Percentiles rank a stretch among this genome's conserved stretches.
These are phyloP conservation scores for Anoplopoma fimbria DNA, from an alignment of 2,113 vertebrate species.

Conservation along the genomic window DNA sequence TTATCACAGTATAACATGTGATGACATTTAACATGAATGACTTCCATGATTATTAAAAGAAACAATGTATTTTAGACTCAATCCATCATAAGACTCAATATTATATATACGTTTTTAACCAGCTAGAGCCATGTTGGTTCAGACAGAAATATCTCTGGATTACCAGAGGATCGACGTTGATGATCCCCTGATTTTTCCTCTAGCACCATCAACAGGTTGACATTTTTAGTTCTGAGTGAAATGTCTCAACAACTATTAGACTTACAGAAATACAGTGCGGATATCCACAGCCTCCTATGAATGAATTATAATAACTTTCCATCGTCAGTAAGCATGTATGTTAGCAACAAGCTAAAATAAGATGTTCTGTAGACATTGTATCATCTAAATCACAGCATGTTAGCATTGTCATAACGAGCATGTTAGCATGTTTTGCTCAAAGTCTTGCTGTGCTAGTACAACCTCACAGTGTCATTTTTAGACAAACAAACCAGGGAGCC, in stretches of 20 bases:
- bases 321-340: background rate
- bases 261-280: background rate
- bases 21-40: background rate
- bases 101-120: background rate
- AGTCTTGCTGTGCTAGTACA: too few relatives aligned
- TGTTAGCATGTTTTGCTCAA: too few relatives aligned
- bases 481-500: background rate
- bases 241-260: background rate
- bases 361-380: background rate
- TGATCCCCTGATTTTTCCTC: background rate
- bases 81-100: too few relatives aligned
- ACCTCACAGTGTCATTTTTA: background rate
- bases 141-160: background rate
- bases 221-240: background rate
- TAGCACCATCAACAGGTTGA: background rate
- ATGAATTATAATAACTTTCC: background rate
- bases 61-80: background rate
- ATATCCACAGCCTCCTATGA: background rate
- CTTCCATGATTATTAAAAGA: too few relatives aligned
- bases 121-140: background rate
- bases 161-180: background rate
- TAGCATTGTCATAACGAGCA: background rate
- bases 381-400: background rate
- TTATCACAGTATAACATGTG: slow-evolving; percentile 9
- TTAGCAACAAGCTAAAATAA: too few relatives aligned